Evolutionary conservation across 2,797 vertebrate species (phyloP), one percentile per base, ranked within the genome.

Genomic region (Hyperoplus immaculatus): DNA sequence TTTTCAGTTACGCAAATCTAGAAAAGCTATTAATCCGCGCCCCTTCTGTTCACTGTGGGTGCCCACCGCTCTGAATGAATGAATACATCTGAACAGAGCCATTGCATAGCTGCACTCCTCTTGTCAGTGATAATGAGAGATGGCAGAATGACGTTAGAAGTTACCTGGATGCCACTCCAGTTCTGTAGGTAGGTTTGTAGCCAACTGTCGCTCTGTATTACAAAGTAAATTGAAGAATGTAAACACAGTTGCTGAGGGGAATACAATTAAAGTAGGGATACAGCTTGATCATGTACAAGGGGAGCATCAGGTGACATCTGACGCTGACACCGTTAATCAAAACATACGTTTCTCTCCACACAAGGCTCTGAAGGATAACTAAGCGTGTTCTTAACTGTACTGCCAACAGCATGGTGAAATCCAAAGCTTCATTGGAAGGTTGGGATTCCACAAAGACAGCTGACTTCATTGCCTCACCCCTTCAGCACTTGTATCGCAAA

Each of bases 381-480:
- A 9, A 13, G 43, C 36, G 56, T 49, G 41, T 41, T 60, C 39
- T 8, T 8, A 13, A 38, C 49, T 54, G 14, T 14, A 21, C 18
- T 59, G 45, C 38, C 8, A 82, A 87, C 84, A 72, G 85, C 55
- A 12, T 77, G 80, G 51, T 13, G 74, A 81, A 76, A 72, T 73
- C 73, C 4, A 43, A 43, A 59, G 75, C 58, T 76, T 88, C 82
- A 82, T 89, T 82, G 86, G 72, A 61, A 64, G 65, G 65, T 76
- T 82, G 75, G 54, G 72, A 50, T 80, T 77, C 86, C 86, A 58
- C 11, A 41, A 16, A 75, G 89, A 89, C 88, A 90, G 91, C 81
- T 84, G 85, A 89, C 83, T 87, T 85, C 79, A 78, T 6, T 39
- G 71, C 56, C 3, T 45, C 53, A 42, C 69, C 76, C 29, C 79